These are phyloP conservation scores for Dromococcyx pavoninus DNA, from an alignment of 2,797 vertebrate genomes.

Conservation along the genomic window DNA sequence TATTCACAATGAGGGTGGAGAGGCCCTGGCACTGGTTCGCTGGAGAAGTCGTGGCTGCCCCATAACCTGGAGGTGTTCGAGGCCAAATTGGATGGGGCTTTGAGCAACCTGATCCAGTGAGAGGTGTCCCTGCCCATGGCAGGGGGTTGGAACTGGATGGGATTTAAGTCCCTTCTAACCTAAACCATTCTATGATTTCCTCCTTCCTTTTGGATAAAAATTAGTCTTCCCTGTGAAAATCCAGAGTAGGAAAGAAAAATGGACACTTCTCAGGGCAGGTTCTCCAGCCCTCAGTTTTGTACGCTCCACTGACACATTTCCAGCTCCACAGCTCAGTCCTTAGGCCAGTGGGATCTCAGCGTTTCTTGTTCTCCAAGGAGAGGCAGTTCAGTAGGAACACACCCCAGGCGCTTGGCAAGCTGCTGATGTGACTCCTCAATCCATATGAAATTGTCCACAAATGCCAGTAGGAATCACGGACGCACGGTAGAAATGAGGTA, in stretches of 20 bases:
- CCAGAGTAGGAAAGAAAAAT: not conserved
- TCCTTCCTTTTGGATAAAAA: not conserved
- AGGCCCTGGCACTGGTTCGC: no score
- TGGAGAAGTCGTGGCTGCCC: no score
- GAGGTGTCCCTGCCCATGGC: no score
- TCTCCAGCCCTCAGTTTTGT: rapidly evolving
- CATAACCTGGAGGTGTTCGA: no score
- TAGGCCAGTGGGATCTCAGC: rapidly evolving
- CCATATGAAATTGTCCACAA: rapidly evolving
- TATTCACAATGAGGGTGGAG: no score
- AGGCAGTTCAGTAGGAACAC: not conserved
- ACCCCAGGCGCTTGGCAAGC: rapidly evolving
- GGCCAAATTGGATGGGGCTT: no score
- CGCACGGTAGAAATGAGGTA: not conserved
- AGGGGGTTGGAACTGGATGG: no score
- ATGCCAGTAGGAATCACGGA: rapidly evolving
- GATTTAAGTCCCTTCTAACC: no score
- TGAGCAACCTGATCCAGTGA: no score
- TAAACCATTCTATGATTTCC: no score
- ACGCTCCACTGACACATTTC: not conserved
- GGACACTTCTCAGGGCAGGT: not conserved
- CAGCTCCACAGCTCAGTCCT: rapidly evolving
- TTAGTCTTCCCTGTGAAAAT: not conserved
- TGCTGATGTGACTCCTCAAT: rapidly evolving
- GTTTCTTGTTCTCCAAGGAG: rapidly evolving